Evolutionary conservation across 2,113 vertebrate genomes (phyloP).

Genomic region (Scytalopus superciliaris): DNA sequence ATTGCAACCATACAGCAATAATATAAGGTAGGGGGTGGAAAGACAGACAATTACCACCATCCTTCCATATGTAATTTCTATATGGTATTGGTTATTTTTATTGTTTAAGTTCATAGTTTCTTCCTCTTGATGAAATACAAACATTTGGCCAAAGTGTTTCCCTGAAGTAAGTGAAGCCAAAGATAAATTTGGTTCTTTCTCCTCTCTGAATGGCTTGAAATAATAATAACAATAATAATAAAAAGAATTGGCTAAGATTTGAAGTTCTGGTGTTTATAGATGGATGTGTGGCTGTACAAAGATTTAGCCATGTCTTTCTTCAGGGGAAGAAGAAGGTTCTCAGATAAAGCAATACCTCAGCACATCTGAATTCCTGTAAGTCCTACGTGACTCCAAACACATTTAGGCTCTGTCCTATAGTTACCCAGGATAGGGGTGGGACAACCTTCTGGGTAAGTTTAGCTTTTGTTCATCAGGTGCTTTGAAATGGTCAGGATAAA

Average conservation of each 20-base stretch:
- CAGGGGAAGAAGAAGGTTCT: not conserved
- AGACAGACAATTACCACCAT: constrained; percentile 33
- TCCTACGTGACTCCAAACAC: not conserved
- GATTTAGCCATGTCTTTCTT: not conserved
- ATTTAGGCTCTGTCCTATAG: not conserved
- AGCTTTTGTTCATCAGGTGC: not conserved
- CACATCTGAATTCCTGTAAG: constrained; percentile 36
- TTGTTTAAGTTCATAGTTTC: constrained; percentile 41
- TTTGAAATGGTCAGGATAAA: not conserved
- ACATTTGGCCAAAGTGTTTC: constrained; percentile 30
- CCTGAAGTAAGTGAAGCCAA: constrained; percentile 33
- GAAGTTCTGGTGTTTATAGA: constrained; percentile 38
- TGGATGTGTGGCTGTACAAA: not conserved
- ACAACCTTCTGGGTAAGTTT: not conserved
- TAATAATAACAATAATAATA: constrained; percentile 46
- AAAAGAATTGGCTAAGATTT: constrained; percentile 8
- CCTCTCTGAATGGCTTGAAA: constrained; percentile 45
- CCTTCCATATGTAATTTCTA: constrained; percentile 35
- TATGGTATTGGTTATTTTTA: constrained; percentile 59
- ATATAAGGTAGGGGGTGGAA: constrained; percentile 7
- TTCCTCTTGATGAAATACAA: constrained; percentile 45
- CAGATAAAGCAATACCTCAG: constrained; percentile 30
- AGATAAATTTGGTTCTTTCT: constrained; percentile 27
- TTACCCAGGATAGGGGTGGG: not conserved
- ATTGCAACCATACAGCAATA: constrained; percentile 44